phyloP scores from a whole-genome alignment of 2,797 vertebrate genomes.

The Leptoclinus maculatus region DNA sequence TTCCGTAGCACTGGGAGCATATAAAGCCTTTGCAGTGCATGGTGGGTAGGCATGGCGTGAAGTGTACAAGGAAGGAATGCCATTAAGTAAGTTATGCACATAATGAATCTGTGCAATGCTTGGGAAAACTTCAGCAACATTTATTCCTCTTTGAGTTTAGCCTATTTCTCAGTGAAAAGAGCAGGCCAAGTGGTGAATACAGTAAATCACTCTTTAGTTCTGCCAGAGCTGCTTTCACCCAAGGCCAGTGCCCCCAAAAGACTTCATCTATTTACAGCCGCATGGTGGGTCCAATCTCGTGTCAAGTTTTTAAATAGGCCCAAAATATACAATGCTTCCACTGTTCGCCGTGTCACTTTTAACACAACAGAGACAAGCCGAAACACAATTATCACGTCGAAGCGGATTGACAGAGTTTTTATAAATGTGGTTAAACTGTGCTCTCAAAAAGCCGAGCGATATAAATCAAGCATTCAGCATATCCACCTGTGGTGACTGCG shows the following conservation, averaged over 20 bases:
- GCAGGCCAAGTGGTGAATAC: conserved; percentile 75
- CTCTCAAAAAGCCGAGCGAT: conserved; percentile 15
- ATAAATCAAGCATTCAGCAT: conserved; percentile 62
- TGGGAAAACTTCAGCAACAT: conserved; percentile 82
- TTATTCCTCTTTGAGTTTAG: conserved; percentile 77
- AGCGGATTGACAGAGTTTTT: conserved; percentile 43
- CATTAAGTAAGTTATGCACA: conserved; percentile 86
- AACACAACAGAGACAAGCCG: conserved; percentile 20
- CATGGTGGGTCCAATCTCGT: conserved; percentile 58
- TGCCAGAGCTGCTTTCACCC: conserved; percentile 70
- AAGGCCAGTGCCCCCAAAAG: conserved; percentile 63
- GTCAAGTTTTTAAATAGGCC: conserved; percentile 65
- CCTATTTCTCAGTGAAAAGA: conserved; percentile 75
- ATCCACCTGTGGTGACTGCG: conserved; percentile 68
- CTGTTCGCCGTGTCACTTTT: conserved; percentile 55
- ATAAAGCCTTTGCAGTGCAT: conserved; percentile 80
- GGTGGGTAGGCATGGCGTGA: conserved; percentile 81
- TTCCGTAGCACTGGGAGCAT: conserved; percentile 65
- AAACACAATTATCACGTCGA: conserved; percentile 35
- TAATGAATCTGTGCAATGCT: conserved; percentile 84
- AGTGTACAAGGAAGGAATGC: conserved; percentile 82
- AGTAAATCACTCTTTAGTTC: conserved; percentile 83
- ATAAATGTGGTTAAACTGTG: conserved; percentile 30
- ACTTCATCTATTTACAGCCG: conserved; percentile 71
- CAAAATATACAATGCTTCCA: conserved; percentile 60